phyloP scores from a whole-genome alignment of 2,797 vertebrate genomes.

The Cheirogaleus major region DNA sequence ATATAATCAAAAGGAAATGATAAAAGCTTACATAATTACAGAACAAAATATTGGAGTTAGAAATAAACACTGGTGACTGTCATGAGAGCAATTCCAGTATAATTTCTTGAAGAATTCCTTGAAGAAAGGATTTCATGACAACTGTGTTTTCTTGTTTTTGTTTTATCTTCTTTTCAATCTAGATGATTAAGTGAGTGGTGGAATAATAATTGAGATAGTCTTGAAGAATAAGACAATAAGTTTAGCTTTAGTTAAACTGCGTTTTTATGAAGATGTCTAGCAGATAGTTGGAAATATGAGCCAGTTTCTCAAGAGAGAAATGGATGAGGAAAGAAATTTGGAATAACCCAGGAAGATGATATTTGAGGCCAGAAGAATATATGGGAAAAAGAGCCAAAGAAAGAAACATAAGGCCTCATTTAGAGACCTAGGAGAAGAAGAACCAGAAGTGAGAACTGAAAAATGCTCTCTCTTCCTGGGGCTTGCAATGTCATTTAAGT shows the following conservation, averaged over 20 bases:
- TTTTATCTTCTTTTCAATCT: background rate
- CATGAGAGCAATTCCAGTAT: slow-evolving; percentile 16
- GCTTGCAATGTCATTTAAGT: background rate
- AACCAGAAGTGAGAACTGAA: background rate
- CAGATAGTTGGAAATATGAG: background rate
- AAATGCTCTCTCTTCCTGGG: background rate
- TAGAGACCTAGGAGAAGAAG: background rate
- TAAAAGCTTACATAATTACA: background rate
- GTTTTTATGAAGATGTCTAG: background rate
- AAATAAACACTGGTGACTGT: slow-evolving; percentile 24
- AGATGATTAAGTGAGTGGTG: background rate
- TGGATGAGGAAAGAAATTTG: background rate
- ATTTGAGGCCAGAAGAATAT: background rate
- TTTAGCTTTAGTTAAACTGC: background rate
- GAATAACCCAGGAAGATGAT: background rate
- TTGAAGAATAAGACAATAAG: background rate
- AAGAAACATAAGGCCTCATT: background rate
- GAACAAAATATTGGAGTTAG: slow-evolving; percentile 39
- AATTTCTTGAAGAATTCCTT: too few species aligned
- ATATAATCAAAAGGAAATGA: slow-evolving; percentile 12
- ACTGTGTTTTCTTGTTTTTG: background rate
- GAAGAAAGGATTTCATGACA: background rate
- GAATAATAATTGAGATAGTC: background rate
- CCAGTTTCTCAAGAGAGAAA: background rate
- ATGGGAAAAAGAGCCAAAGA: background rate